Evolutionary conservation across 92 coral and sea anemone species (phyloP).

Genomic region (Bergia puertoricense): DNA sequence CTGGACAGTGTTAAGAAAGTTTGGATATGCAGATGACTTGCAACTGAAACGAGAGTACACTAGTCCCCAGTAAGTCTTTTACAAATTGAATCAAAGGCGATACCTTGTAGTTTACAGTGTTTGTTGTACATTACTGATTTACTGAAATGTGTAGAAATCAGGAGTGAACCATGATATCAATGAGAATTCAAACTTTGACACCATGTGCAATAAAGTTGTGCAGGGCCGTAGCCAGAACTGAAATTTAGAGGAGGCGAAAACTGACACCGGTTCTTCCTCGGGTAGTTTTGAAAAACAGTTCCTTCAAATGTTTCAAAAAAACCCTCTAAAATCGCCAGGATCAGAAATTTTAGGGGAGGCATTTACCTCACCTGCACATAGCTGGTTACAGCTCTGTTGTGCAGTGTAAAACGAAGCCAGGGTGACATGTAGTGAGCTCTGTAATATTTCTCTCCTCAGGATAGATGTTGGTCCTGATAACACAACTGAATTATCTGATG

Average conservation of each 20-base stretch:
- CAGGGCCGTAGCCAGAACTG: too few species aligned
- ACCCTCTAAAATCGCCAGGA: too few species aligned
- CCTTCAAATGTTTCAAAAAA: too few species aligned
- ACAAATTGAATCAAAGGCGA: neutral
- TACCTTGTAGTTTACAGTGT: neutral
- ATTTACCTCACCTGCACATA: too few species aligned
- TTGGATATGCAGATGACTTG: constrained; percentile 95
- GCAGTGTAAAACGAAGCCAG: too few species aligned
- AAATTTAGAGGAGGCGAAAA: too few species aligned
- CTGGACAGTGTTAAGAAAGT: constrained; percentile 96
- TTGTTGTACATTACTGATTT: neutral
- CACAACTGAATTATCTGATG: constrained; percentile 92
- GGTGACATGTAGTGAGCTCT: neutral
- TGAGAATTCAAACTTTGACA: too few species aligned
- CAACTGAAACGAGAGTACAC: constrained; percentile 83
- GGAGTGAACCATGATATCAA: too few species aligned
- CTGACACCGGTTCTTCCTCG: too few species aligned
- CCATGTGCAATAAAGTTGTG: neutral
- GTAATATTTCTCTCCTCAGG: constrained; percentile 40
- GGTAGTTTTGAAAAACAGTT: too few species aligned
- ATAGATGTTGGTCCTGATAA: constrained; percentile 85
- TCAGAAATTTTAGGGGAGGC: too few species aligned
- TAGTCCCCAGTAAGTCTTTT: constrained; percentile 63
- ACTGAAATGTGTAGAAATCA: neutral
- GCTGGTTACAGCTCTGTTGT: too few species aligned